Base-by-base conservation (phyloP, 2,888 invertebrate species). In the Protonemura montana region DNA sequence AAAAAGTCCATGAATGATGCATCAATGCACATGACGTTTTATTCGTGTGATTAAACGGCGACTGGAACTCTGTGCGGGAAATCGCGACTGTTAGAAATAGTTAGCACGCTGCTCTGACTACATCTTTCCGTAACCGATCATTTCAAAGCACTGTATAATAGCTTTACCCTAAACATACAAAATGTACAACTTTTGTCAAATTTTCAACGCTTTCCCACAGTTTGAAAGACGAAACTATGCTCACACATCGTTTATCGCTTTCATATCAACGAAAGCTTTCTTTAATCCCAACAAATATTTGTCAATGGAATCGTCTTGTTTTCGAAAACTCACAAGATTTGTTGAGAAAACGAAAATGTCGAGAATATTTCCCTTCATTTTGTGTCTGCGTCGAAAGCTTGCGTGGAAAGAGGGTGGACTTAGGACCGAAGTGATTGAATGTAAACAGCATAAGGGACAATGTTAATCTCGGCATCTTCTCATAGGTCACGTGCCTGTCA, bases 381-480 rank as follows among this genome's bases (percentile, higher is more conserved):
- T 85, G 30, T 85, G 59, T 26, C 84, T 1, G 10, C 27, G 7
- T 27, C 41, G 30, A 13, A 59, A 59, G 1, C 78, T 26, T 2
- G 78, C 78, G 30, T 42, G 77, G 28, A 25, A 26, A 77, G 85
- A 85, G 76, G n/a, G 26, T 7, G 5, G 26, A n/a, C 26, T 21
- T 21, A 21, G 29, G 78, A 10, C 78, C 80, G 76, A 10, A 59
- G 59, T 84, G 84, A 84, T 84, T 84, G 76, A 42, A 59, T 42
- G 84, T 76, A 84, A 84, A 84, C 59, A 84, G 25, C 76, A 76
- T 28, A n/a, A 59, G 26, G 30, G 76, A n/a, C 29, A 59, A 84
- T 84, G 84, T 84, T 84, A 84, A 84, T 84, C 84, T 84, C 27
- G 26, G 13, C 76, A 26, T 28, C 28, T 27, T 13, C 27, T 2